Evolutionary conservation across 2,888 invertebrate genomes (phyloP).

Genomic region (Drosophila sordidula): DNA sequence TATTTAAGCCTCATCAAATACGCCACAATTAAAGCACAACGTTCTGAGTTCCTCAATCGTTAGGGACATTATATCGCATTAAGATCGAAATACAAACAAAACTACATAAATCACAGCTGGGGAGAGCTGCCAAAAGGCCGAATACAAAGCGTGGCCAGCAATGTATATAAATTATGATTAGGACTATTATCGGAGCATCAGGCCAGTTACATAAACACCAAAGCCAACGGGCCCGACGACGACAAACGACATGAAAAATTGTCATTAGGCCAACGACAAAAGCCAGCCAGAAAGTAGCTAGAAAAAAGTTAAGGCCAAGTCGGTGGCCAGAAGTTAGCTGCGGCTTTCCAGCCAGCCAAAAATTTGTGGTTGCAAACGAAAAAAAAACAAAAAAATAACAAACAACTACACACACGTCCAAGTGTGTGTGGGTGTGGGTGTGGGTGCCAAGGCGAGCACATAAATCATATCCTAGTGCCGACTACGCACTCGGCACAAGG

Average conservation of each 20-base stretch:
- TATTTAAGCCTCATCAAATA: constrained; percentile 5
- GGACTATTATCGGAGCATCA: constrained; percentile 65
- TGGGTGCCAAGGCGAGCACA: constrained; percentile 61
- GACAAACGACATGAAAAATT: constrained; percentile 70
- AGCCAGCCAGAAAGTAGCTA: constrained; percentile 21
- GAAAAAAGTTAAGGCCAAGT: constrained; percentile 30
- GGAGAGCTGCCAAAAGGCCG: not conserved
- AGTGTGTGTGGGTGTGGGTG: constrained; percentile 17
- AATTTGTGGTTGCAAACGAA: constrained; percentile 57
- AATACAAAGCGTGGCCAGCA: constrained; percentile 50
- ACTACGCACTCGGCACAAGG: constrained; percentile 73
- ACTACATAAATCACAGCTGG: constrained; percentile 57
- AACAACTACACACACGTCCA: constrained; percentile 38
- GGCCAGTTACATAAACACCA: constrained; percentile 31
- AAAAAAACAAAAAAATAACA: constrained; percentile 16
- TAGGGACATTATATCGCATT: constrained; percentile 27
- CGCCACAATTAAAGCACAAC: constrained; percentile 18
- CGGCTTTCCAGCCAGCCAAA: constrained; percentile 38
- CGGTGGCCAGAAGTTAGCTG: constrained; percentile 55
- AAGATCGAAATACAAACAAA: constrained; percentile 37
- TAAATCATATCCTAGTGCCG: constrained; percentile 69
- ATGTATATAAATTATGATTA: constrained; percentile 77
- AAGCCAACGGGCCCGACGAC: constrained; percentile 30
- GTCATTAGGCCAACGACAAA: constrained; percentile 64
- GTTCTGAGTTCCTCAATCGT: not conserved